Evolutionary conservation across 53 echinoderm and acorn worm species (phyloP), one percentile per base, ranked within the genome.

Genomic region (Arbacia lixula): DNA sequence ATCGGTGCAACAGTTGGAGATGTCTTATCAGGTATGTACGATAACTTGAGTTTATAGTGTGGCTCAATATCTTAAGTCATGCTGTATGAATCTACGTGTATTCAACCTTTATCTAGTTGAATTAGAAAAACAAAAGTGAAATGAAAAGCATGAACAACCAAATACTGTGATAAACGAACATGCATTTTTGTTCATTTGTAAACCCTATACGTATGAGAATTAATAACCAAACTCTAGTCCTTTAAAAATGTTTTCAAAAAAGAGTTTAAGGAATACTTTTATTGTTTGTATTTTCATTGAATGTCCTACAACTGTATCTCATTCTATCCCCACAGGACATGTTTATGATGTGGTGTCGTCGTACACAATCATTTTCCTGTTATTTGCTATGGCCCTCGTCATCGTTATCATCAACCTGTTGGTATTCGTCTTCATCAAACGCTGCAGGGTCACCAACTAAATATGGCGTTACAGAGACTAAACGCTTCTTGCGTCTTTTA

Each of bases 1-100:
- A n/a, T 49, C 17, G 82, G 82, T 63, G 49, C 42, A 12, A 63
- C 46, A 3, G n/a, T 43, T 17, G 82, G 82, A 29, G 82, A 81
- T 12, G n/a, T 39, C 12, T 5, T 81, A 34, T 64, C 82, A 64
- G 82, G 82, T 81, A 22, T 10, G 65, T 64, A 30, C 14, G 22
- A 5, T 12, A 20, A 5, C 58, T 20, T 5, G 58, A 19, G 22
- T 19, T 21, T 19, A 10, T 10, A 46, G 14, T 10, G 49, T 10
- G 49, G 14, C 14, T 10, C 49, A 46, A 46, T 46, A 8, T 10
- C 8, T 46, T 46, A 10, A 10, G 49, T 14, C 8, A 46, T 46
- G 8, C 8, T 10, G 8, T 14, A 14, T n/a, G n/a, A n/a, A n/a
- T n/a, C n/a, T n/a, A n/a, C n/a, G n/a, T n/a, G n/a, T n/a, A n/a